Evolutionary conservation across 2,888 invertebrate genomes (phyloP), one percentile per base, ranked within the genome.

Genomic region (Nipponacmea schrenckii): DNA sequence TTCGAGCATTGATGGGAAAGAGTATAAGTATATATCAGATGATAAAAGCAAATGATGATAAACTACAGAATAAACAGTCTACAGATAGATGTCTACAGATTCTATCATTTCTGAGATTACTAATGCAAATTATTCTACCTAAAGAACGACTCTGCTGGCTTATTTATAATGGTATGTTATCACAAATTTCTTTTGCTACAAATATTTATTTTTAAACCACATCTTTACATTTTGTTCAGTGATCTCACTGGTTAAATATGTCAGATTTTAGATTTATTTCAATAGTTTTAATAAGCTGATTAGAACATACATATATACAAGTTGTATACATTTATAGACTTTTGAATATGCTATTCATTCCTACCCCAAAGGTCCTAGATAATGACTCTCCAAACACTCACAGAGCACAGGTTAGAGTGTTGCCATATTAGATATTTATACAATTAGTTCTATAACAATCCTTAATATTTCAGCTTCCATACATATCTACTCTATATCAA

Each of bases 1-100:
- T 88, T 74, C 86, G 87, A 39, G 88, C 88, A 1, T 73, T 89
- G 73, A 86, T 89, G 86, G 89, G 88, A 12, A 87, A 86, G 71
- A 82, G 83, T 69, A 86, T 88, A 73, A 87, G 88, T 75, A 84
- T 82, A 80, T 89, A 86, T 73, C 84, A 87, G 69, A 81, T 85
- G 68, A 81, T 86, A 14, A 77, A 80, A 64, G 72, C 79, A 64
- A 78, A 79, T 12, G 89, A 89, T 75, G 83, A 85, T 10, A 87
- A 85, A 74, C 79, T 89, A n/a, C 87, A 87, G 74, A 87, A 86
- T 75, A 80, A 77, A 15, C 83, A 85, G 73, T 85, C 87, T 20
- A 81, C 88, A 31, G 84, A 84, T 62, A 80, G 81, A 72, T 85
- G 86, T 81, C 75, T 87, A 2, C 75, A 84, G 65, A 83, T 87